Conservation (phyloP, 2,113 vertebrate species). For the Hippoglossus stenolepis region DNA sequence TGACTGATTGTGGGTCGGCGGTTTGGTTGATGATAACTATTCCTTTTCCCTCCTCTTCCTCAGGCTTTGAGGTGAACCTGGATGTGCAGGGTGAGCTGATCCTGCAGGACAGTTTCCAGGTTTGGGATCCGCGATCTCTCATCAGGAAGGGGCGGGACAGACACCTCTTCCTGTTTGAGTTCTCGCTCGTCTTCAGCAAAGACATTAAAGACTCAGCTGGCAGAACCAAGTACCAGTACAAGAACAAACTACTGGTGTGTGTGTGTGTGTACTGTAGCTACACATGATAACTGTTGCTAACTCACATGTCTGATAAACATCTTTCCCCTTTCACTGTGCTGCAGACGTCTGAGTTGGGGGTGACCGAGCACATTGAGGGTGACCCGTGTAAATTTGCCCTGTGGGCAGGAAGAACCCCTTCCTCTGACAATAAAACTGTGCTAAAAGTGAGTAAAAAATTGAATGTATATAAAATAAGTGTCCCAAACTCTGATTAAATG, state of each 20-base stretch:
- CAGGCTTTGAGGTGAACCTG: constrained; percentile 97
- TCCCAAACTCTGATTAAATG: too few relatives aligned
- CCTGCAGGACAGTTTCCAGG: constrained; percentile 98
- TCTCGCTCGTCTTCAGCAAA: constrained; percentile 97
- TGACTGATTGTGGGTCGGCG: not conserved
- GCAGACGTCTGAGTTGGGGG: constrained; percentile 97
- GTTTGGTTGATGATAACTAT: not conserved
- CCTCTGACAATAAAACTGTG: constrained; percentile 98
- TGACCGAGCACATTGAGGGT: constrained; percentile 98
- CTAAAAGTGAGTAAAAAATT: constrained; percentile 86
- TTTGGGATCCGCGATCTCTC: constrained; percentile 99
- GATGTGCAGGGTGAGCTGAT: constrained; percentile 98
- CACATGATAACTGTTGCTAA: not conserved
- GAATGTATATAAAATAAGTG: not conserved
- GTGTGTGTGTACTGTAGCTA: not conserved
- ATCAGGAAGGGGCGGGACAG: constrained; percentile 97
- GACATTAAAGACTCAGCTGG: constrained; percentile 98
- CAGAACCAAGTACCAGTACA: constrained; percentile 98
- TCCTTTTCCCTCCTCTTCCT: not conserved
- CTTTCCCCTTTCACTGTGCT: not conserved
- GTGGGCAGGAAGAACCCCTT: constrained; percentile 97
- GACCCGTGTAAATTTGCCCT: constrained; percentile 98
- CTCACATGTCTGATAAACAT: not conserved
- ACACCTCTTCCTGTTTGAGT: constrained; percentile 98
- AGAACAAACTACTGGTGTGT: constrained; percentile 96